phyloP scores from a whole-genome alignment of 2,888 invertebrate genomes.

The Beris chalybata region DNA sequence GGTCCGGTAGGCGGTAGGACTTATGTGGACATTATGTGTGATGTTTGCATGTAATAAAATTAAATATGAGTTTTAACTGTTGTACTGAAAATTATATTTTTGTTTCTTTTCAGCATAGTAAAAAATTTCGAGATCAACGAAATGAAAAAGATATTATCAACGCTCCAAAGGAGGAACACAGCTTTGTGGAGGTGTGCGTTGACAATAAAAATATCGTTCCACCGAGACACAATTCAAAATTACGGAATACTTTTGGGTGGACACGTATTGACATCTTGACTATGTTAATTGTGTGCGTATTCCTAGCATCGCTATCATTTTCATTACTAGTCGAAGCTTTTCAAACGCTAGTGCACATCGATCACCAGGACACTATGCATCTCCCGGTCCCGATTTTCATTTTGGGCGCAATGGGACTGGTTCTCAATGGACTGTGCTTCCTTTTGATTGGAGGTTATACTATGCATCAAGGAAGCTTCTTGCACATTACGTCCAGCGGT shows the following conservation, averaged over 20 bases:
- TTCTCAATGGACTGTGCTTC: slow-evolving; percentile 77
- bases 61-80: no score
- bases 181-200: slow-evolving; percentile 29
- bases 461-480: slow-evolving; percentile 70
- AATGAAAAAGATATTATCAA: background rate
- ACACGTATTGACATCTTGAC: slow-evolving; percentile 86
- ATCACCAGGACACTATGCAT: slow-evolving; percentile 72
- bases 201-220: slow-evolving; percentile 9
- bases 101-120: slow-evolving; percentile 53
- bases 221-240: slow-evolving; percentile 59
- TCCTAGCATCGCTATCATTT: slow-evolving; percentile 80
- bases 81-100: no score
- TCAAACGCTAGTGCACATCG: slow-evolving; percentile 76
- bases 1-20: no score
- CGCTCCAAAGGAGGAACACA: slow-evolving; percentile 22
- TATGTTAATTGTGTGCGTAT: slow-evolving; percentile 77
- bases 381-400: slow-evolving; percentile 73
- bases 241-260: slow-evolving; percentile 92
- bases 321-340: slow-evolving; percentile 79
- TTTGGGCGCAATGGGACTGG: slow-evolving; percentile 69
- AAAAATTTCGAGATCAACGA: slow-evolving; percentile 3
- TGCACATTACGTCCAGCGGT: slow-evolving; percentile 66
- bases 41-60: no score
- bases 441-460: slow-evolving; percentile 79
- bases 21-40: no score